Base-by-base conservation (phyloP, 1,140 invertebrate species). In the Paracyclopina nana region DNA sequence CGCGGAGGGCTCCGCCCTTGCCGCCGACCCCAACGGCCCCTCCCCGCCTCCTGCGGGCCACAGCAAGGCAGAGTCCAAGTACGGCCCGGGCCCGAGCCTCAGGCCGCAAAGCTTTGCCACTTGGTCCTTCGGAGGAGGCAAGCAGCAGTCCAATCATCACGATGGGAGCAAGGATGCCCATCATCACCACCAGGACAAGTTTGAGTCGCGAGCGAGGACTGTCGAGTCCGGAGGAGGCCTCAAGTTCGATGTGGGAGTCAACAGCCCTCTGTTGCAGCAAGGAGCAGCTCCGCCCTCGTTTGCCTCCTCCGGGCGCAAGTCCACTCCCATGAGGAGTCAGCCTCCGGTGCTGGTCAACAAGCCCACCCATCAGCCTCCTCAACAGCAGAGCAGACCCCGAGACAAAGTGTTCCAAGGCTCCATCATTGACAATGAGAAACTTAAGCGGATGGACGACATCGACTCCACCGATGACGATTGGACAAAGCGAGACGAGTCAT, bases 381-480 rank as follows among this genome's bases (percentile, higher is more conserved):
- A 45, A 6, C 43, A 45, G 6, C 20, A 22, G n/a, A 14, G 14
- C 24, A 14, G 20, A 24, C n/a, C n/a, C 14, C 3, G 25, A 16
- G 14, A 11, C 16, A 24, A 27, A 48, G n/a, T 30, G 4, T 31
- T 29, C 16, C 45, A 48, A 14, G 14, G 27, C 2, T 52, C 50
- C 11, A 52, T 52, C 18, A 52, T 52, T 45, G 50, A 52, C 27
- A 6, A 52, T 16, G 50, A 52, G 27, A 52, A 52, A 28, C 38
- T 52, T 4, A 9, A 14, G 16, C 50, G 50, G 1, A 46, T 52
- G 50, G 50, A 52, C 25, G 50, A 52, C 28, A 11, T 52, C n/a
- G 50, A 44, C 11, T 22, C 31, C 3, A 28, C 16, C 25, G 30
- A 48, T 48, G 45, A 48, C 24, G 50, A 52, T 18, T 52, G 50